Conservation (phyloP, 2,797 vertebrate species). For the Micropoecilia bifurca region DNA sequence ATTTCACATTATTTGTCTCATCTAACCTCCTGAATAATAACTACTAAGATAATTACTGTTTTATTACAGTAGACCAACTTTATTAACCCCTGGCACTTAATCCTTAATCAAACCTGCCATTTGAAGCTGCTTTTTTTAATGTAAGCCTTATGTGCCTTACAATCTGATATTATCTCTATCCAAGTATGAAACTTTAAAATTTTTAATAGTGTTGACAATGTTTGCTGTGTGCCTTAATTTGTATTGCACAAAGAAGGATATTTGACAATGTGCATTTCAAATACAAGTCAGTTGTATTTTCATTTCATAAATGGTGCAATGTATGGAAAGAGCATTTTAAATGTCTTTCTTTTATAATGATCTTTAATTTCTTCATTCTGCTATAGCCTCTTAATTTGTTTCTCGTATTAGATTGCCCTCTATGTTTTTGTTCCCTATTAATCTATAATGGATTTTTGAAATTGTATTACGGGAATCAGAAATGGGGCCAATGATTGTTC, state of each 20-base stretch:
- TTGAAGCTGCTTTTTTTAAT: conserved; percentile 33
- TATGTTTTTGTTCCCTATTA: conserved; percentile 37
- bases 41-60: conserved; percentile 43
- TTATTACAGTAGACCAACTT: conserved; percentile 36
- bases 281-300: conserved; percentile 28
- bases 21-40: conserved; percentile 30
- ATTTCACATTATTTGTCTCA: conserved; percentile 22
- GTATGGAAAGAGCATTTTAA: conserved; percentile 42
- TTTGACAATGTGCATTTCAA: conserved; percentile 40
- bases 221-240: conserved; percentile 25
- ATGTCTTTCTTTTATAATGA: conserved; percentile 22
- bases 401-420: conserved; percentile 15
- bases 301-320: conserved; percentile 34
- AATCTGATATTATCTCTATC: conserved; percentile 19
- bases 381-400: conserved; percentile 17
- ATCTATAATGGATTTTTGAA: conserved; percentile 22
- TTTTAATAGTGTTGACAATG: conserved; percentile 11
- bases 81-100: conserved; percentile 49
- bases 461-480: conserved; percentile 3
- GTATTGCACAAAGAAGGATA: conserved; percentile 1
- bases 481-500: conserved; percentile 7
- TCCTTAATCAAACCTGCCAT: conserved; percentile 21
- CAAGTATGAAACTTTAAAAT: conserved; percentile 25
- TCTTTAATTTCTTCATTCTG: conserved; percentile 31
- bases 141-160: conserved; percentile 39